Base-by-base conservation (phyloP, 2,888 invertebrate genomes). In the Platycheirus albimanus region DNA sequence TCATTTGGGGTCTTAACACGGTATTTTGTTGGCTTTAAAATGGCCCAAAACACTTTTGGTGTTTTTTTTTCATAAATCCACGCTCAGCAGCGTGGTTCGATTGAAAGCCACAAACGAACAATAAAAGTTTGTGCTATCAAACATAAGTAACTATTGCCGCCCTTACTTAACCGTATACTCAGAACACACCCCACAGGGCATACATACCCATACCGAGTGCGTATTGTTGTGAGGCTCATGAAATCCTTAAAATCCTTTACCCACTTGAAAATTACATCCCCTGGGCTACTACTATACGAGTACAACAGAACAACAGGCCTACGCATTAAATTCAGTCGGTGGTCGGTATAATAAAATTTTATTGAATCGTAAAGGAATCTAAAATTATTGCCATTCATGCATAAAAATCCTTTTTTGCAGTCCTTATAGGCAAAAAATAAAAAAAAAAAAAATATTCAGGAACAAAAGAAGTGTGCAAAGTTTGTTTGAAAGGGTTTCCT, bases 321-420 rank as follows among this genome's bases (percentile, higher is more conserved):
- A 72, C 56, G 67, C 63, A 77, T 71, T 61, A 67, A 67, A 71
- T 84, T 78, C 75, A 83, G 75, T 81, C 71, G 61, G 61, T 76
- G 85, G 75, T 63, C 86, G 83, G 86, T 86, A 87, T 88, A 90
- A 89, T 89, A 90, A 89, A 89, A 89, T 88, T 89, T 89, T 89
- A 89, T 90, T 89, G 90, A 89, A 90, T 90, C 89, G 89, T 87
- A 89, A 88, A 87, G 88, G 72, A 89, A 89, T 89, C 88, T 87
- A 88, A 90, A 90, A 89, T 90, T 88, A 90, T 89, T 88, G 89
- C 87, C 87, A 86, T 85, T 87, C 87, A 88, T 87, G 87, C 88
- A 88, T 88, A 89, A 89, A 88, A 87, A 88, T 88, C 88, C 58
- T 67, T 64, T 77, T 64, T 36, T 7, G 43, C 45, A 58, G 51